Evolutionary conservation across 2,888 invertebrate species (phyloP).

Genomic region (Drosophila siamana): DNA sequence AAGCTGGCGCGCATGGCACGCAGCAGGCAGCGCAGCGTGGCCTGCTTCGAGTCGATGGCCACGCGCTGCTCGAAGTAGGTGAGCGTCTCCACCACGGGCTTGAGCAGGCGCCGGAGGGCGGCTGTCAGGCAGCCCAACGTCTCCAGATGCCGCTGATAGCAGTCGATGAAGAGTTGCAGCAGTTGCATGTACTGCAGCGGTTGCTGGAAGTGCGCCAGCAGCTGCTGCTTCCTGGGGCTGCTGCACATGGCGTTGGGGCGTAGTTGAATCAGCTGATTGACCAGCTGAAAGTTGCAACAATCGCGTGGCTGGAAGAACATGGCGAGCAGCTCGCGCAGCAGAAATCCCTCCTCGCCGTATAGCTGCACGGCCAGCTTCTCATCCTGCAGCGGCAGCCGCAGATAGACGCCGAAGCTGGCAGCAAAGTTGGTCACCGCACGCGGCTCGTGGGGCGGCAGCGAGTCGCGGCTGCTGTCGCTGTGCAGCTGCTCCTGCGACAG

Average conservation of each 20-base stretch:
- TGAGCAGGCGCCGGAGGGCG: constrained; percentile 38
- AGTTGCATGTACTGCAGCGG: constrained; percentile 45
- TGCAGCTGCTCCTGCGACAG: neutral
- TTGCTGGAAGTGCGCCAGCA: neutral
- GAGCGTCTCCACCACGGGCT: constrained; percentile 49
- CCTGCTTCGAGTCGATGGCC: neutral
- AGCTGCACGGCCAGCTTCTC: neutral
- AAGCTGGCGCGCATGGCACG: constrained; percentile 1
- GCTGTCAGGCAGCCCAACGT: constrained; percentile 5
- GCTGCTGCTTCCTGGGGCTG: neutral
- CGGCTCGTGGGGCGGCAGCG: neutral
- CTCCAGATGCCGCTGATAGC: constrained; percentile 1
- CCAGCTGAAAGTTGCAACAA: constrained; percentile 20
- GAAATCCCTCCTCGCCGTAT: constrained; percentile 16
- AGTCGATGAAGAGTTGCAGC: constrained; percentile 31
- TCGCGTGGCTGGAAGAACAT: constrained; percentile 40
- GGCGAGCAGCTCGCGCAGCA: constrained; percentile 35
- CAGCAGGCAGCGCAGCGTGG: neutral
- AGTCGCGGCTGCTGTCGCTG: neutral
- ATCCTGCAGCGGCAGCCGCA: constrained; percentile 11
- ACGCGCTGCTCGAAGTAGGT: constrained; percentile 32
- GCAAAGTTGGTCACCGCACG: neutral
- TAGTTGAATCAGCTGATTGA: constrained; percentile 17
- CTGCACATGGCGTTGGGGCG: neutral
- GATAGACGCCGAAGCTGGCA: constrained; percentile 20